These are phyloP conservation scores for Lepisosteus osseus DNA, from an alignment of 2,113 vertebrate genomes.

Conservation along the genomic window DNA sequence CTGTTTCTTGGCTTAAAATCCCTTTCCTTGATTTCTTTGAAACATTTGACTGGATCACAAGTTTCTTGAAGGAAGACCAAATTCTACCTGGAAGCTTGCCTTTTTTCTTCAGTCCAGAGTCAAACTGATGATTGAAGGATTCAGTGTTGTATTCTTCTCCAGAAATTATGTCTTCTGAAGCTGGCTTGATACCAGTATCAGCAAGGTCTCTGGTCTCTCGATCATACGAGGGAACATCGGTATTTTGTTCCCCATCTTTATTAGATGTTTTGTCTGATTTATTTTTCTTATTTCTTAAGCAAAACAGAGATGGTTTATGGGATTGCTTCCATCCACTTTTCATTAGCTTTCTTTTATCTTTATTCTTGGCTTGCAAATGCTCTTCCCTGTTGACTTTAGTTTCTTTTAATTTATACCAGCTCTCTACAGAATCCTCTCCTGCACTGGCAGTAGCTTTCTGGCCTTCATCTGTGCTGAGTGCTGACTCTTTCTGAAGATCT, in stretches of 20 bases:
- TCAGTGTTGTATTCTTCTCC: neutral
- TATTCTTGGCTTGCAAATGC: neutral
- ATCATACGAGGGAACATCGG: conserved; percentile 14
- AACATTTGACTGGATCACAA: conserved; percentile 3
- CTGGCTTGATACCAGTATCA: neutral
- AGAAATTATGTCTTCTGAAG: neutral
- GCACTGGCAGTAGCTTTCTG: neutral
- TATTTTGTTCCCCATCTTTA: conserved; percentile 1
- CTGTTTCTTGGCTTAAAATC: neutral
- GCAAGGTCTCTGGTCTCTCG: conserved; percentile 11
- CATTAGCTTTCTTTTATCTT: conserved; percentile 6
- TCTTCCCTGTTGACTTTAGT: neutral
- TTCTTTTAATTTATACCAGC: conserved; percentile 3
- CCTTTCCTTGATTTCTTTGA: conserved; percentile 6
- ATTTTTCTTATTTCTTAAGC: conserved; percentile 23
- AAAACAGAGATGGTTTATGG: conserved; percentile 31
- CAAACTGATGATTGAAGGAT: neutral
- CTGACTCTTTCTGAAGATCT: neutral
- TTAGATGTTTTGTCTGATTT: conserved; percentile 1
- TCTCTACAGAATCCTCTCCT: neutral
- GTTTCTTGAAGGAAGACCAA: conserved; percentile 29
- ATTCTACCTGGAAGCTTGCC: conserved; percentile 11
- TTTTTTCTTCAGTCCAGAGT: neutral
- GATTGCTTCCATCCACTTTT: conserved; percentile 25
- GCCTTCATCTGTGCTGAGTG: neutral